These are phyloP conservation scores for Barnardius zonarius DNA, from an alignment of 2,113 vertebrate species.

Conservation along the genomic window DNA sequence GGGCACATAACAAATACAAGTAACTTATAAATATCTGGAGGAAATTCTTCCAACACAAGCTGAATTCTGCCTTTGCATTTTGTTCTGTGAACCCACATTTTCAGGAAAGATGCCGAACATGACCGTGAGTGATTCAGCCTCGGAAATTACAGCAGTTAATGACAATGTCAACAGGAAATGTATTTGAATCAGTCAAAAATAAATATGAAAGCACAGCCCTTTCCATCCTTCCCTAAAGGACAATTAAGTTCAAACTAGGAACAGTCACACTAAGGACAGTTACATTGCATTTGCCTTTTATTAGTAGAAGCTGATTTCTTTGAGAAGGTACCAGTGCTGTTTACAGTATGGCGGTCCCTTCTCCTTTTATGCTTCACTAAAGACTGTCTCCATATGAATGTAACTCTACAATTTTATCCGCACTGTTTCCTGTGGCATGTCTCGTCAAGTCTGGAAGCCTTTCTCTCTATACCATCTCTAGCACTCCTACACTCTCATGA, in stretches of 20 bases:
- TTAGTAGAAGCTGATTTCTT: not conserved
- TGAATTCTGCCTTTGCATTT: not conserved
- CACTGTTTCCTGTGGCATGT: not conserved
- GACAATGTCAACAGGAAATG: slow-evolving; percentile 47
- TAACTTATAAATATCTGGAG: not conserved
- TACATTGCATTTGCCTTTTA: not conserved
- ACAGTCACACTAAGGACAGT: not conserved
- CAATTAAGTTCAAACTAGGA: slow-evolving; percentile 23
- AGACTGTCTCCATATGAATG: not conserved
- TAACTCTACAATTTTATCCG: not conserved
- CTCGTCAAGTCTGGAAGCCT: not conserved
- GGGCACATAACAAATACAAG: not conserved
- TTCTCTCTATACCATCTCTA: not conserved
- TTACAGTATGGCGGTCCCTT: not conserved
- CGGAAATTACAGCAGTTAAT: slow-evolving; percentile 43
- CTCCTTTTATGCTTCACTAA: not conserved
- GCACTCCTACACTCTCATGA: not conserved
- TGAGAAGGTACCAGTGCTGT: not conserved
- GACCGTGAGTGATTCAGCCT: not conserved
- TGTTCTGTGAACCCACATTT: not conserved
- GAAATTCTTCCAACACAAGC: not conserved
- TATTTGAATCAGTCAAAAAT: slow-evolving; percentile 43
- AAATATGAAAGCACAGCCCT: slow-evolving; percentile 27
- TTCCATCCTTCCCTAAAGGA: slow-evolving; percentile 20
- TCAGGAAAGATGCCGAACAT: slow-evolving; percentile 3